phyloP scores from a whole-genome alignment of 2,797 vertebrate genomes.

The Ctenopoma multispine region DNA sequence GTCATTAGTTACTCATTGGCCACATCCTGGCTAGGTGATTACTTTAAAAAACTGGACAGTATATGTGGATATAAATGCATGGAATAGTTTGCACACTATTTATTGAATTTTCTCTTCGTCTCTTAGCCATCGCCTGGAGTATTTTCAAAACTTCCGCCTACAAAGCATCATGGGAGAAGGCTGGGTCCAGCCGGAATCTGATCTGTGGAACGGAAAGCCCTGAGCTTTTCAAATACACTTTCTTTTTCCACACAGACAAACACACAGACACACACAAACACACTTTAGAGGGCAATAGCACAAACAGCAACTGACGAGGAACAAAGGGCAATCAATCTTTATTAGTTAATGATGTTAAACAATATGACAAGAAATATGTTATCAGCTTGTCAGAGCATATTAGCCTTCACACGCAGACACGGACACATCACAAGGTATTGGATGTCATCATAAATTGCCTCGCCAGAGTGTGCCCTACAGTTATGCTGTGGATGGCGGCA shows the following conservation, averaged over 20 bases:
- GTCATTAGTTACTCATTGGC: not conserved
- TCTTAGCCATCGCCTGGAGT: constrained; percentile 78
- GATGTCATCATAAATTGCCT: constrained; percentile 47
- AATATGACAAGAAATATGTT: constrained; percentile 70
- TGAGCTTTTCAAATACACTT: constrained; percentile 51
- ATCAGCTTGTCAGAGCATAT: constrained; percentile 65
- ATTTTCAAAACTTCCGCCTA: constrained; percentile 83
- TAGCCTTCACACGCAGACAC: constrained; percentile 50
- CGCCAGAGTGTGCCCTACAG: constrained; percentile 52
- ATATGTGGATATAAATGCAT: not conserved
- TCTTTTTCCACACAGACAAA: constrained; percentile 2
- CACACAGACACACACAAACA: constrained; percentile 27
- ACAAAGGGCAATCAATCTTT: constrained; percentile 74
- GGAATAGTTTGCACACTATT: not conserved
- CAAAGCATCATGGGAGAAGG: constrained; percentile 85
- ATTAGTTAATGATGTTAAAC: constrained; percentile 75
- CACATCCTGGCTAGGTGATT: not conserved
- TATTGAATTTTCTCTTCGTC: constrained; percentile 14
- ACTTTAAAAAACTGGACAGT: not conserved
- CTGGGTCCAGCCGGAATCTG: constrained; percentile 82
- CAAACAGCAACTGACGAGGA: constrained; percentile 57
- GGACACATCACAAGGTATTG: constrained; percentile 39
- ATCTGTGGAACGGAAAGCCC: constrained; percentile 77
- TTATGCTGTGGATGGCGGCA: constrained; percentile 34
- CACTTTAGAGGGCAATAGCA: constrained; percentile 21